Base-by-base conservation (phyloP, 2,113 vertebrate species). In the Reinhardtius hippoglossoides region DNA sequence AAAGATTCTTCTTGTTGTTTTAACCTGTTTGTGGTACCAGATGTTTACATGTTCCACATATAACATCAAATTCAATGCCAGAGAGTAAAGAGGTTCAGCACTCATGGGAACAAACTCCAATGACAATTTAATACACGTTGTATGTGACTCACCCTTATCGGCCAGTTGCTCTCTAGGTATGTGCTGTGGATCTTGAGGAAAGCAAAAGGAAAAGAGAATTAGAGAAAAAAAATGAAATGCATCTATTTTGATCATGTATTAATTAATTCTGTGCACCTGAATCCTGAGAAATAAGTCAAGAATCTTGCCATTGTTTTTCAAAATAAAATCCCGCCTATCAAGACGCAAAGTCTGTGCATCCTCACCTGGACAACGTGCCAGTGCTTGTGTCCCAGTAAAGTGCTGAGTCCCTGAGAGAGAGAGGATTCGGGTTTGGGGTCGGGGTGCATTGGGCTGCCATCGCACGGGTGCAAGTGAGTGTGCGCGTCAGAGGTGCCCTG, bases 101-200 rank as follows among this genome's bases (percentile, higher is more conserved):
- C 14, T 13, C 35, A 46, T 46, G 15, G 44, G 44, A 14, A 46
- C 5, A 15, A 48, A 16, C 2, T 48, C 13, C 16, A 42, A 42
- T 42, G 40, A 42, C 40, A 13, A 42, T 42, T 42, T 42, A 10
- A 42, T 3, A 42, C 2, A 42, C 40, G 8, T 8, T 37, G 35
- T 3, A 13, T 42, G 9, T 42, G 40, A 61, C 91, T 80, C 80
- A 96, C 98, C 95, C 97, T 93, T 91, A 99, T 98, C 62, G 98
- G 98, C 98, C 98, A 99, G 94, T 99, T 99, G 88, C 95, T 98
- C 94, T 99, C 98, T 72, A 99, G 94, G 92, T 99, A 99, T 64
- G 96, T 99, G 94, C 95, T 97, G 87, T 99, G 97, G 93, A 99
- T 98, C 97, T 99, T 89, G 15, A 92, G 62, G 57, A 81, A 62